Conservation (phyloP, 1,140 invertebrate genomes). For the Lepidotrigona ventralis region DNA sequence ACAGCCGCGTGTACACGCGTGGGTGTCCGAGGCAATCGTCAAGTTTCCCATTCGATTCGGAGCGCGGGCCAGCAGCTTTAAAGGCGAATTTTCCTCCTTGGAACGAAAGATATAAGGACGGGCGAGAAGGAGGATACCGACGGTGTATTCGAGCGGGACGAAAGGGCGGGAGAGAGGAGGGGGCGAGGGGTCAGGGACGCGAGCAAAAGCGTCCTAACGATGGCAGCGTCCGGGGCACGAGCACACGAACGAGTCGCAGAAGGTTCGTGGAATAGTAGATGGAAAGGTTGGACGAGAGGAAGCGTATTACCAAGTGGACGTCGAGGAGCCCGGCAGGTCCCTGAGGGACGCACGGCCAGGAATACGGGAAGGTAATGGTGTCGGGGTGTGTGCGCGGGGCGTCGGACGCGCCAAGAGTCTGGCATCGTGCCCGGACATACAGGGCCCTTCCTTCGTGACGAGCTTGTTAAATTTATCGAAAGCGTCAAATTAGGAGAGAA, state of each 20-base stretch:
- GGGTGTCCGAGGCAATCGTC: conserved; percentile 34
- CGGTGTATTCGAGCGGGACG: not conserved
- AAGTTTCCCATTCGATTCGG: conserved; percentile 56
- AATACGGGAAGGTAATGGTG: conserved; percentile 77
- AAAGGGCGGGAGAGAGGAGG: too few relatives aligned
- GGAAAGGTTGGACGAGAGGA: conserved; percentile 64
- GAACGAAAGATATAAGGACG: conserved; percentile 21
- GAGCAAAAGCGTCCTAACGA: conserved; percentile 72
- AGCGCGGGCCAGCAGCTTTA: conserved; percentile 11
- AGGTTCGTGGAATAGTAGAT: conserved; percentile 32
- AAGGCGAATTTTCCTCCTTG: conserved; percentile 44
- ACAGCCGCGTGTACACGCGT: not conserved
- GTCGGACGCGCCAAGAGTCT: conserved; percentile 72
- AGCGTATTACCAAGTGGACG: conserved; percentile 76
- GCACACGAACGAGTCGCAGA: conserved; percentile 40
- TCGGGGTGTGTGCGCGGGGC: conserved; percentile 67
- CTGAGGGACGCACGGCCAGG: conserved; percentile 68
- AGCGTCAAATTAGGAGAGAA: conserved; percentile 77
- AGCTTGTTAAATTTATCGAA: conserved; percentile 80
- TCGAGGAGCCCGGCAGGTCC: conserved; percentile 69
- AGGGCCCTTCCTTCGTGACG: conserved; percentile 73
- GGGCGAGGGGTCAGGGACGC: conserved; percentile 17
- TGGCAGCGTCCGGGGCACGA: conserved; percentile 60
- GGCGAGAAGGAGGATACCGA: not conserved
- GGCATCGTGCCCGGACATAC: conserved; percentile 77